Evolutionary conservation across 2,113 vertebrate species (phyloP).

Genomic region (Tringa solitaria): DNA sequence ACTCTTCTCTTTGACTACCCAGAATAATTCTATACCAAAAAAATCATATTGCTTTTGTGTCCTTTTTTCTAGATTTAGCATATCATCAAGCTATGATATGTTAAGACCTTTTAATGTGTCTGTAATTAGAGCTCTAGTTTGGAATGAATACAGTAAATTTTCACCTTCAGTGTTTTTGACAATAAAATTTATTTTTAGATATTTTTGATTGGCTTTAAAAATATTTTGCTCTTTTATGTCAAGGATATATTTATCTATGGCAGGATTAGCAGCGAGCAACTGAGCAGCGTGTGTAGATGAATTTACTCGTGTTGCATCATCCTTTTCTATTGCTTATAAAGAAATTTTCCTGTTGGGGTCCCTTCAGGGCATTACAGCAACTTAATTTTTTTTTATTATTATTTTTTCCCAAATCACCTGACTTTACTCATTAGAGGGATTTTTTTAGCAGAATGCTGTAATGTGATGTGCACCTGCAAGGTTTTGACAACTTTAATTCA

Average conservation of each 20-base stretch:
- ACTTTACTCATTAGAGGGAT: neutral
- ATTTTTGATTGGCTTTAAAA: neutral
- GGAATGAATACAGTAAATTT: neutral
- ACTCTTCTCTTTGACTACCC: neutral
- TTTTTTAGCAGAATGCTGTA: neutral
- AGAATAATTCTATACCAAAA: neutral
- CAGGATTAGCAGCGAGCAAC: neutral
- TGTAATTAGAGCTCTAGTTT: neutral
- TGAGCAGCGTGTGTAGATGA: neutral
- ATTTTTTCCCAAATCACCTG: neutral
- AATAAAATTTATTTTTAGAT: neutral
- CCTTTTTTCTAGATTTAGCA: neutral
- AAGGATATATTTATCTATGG: neutral
- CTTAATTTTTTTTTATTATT: neutral
- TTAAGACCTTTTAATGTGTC: neutral
- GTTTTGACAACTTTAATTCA: neutral
- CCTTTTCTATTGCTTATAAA: neutral
- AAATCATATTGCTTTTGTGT: neutral
- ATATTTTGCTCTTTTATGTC: neutral
- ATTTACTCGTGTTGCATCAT: neutral
- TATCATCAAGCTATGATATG: neutral
- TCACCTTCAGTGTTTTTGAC: neutral
- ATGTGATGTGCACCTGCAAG: neutral
- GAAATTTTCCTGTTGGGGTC: neutral
- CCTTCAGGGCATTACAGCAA: neutral